These are phyloP conservation scores for Zoanthus sociatus DNA, from an alignment of 92 coral and sea anemone genomes.

Conservation along the genomic window DNA sequence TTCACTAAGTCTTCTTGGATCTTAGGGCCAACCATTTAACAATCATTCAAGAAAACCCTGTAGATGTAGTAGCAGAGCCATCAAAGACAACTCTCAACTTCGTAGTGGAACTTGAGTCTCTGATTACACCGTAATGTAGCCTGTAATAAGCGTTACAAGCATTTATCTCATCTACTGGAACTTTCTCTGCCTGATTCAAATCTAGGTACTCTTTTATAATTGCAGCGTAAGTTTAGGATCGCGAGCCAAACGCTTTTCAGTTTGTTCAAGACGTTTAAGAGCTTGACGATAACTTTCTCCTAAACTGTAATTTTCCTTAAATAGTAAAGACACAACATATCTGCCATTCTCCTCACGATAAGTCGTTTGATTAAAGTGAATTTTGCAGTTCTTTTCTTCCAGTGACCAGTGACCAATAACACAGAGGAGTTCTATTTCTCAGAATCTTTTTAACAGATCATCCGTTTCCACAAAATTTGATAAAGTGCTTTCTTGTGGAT, in stretches of 20 bases:
- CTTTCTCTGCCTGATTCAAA: slow-evolving; percentile 13
- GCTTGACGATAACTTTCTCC: too few species aligned
- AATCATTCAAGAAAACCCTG: slow-evolving; percentile 18
- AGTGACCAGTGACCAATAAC: too few species aligned
- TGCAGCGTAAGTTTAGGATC: slow-evolving; percentile 21
- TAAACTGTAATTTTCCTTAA: too few species aligned
- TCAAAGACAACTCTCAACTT: slow-evolving; percentile 29
- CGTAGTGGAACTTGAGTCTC: slow-evolving; percentile 4
- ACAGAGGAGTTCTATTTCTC: slow-evolving; percentile 41
- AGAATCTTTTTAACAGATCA: slow-evolving; percentile 42
- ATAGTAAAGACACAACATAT: too few species aligned
- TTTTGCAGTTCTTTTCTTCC: slow-evolving; percentile 41
- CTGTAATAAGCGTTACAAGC: slow-evolving; percentile 2
- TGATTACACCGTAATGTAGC: slow-evolving; percentile 30
- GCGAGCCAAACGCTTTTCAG: too few species aligned
- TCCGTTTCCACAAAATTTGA: slow-evolving; percentile 47
- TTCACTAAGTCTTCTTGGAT: slow-evolving; percentile 8
- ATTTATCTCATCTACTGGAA: slow-evolving; percentile 4
- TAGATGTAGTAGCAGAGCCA: slow-evolving; percentile 4
- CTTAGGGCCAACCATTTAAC: slow-evolving; percentile 32
- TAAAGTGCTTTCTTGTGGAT: not conserved
- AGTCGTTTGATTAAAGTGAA: too few species aligned
- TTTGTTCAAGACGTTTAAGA: too few species aligned
- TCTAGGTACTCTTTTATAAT: not conserved
- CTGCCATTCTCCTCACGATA: too few species aligned